phyloP scores from a whole-genome alignment of 2,797 vertebrate species.

The Huso huso region DNA sequence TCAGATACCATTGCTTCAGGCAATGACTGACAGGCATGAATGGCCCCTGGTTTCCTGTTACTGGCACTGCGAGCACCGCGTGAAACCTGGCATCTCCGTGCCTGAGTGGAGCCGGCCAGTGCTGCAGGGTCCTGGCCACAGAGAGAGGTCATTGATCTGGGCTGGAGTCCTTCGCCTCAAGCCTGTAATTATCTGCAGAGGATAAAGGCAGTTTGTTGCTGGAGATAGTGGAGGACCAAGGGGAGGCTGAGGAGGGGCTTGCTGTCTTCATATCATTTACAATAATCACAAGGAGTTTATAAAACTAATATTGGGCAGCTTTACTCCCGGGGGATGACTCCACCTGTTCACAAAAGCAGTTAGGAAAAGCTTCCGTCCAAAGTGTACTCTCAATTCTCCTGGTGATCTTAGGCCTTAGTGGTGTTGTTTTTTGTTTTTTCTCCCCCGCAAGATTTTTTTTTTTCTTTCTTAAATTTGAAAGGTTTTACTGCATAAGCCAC shows the following conservation, averaged over 20 bases:
- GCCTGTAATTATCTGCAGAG: slow-evolving; percentile 80
- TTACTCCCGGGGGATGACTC: slow-evolving; percentile 58
- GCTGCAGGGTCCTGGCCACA: slow-evolving; percentile 62
- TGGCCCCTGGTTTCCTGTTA: slow-evolving; percentile 42
- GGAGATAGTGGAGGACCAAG: slow-evolving; percentile 60
- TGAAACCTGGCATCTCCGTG: slow-evolving; percentile 54
- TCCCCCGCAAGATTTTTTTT: slow-evolving; percentile 3
- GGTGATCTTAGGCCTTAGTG: slow-evolving; percentile 35
- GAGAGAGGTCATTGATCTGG: slow-evolving; percentile 69
- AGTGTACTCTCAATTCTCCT: slow-evolving; percentile 31
- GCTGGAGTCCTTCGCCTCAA: slow-evolving; percentile 63
- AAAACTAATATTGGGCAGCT: slow-evolving; percentile 31
- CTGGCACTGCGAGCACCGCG: slow-evolving; percentile 37
- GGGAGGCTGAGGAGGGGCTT: slow-evolving; percentile 35
- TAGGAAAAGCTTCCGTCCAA: neutral
- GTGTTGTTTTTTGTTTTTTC: no score
- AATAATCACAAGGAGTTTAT: slow-evolving; percentile 39
- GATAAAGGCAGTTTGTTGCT: slow-evolving; percentile 81
- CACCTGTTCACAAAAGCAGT: slow-evolving; percentile 39
- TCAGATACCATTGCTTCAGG: slow-evolving; percentile 54
- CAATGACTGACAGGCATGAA: slow-evolving; percentile 54
- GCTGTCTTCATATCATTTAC: slow-evolving; percentile 33
- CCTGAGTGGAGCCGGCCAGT: slow-evolving; percentile 51
- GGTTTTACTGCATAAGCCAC: neutral
- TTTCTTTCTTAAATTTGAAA: slow-evolving; percentile 20